Percentiles rank a stretch among this genome's conserved stretches.
Conservation (phyloP, 2,888 invertebrate genomes). For the Euspilapteryx auroguttella region DNA sequence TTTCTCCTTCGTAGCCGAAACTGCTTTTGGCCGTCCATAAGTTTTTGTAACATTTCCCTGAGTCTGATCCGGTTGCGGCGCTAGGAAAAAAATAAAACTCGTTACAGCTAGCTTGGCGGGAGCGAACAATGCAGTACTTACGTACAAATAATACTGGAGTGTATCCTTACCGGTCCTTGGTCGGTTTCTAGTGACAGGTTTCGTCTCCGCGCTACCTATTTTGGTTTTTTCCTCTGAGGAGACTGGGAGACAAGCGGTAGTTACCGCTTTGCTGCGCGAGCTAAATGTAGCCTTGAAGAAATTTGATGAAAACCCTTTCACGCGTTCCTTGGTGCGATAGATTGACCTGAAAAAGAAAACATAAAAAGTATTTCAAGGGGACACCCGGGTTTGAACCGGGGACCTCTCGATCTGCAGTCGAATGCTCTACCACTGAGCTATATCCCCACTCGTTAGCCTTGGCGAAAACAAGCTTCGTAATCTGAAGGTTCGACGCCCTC, state of each 20-base stretch:
- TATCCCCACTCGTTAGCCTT: slow-evolving; percentile 20
- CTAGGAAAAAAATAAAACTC: slow-evolving; percentile 14
- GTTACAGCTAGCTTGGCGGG: too few relatives aligned
- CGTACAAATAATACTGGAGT: too few relatives aligned
- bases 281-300: slow-evolving; percentile 52
- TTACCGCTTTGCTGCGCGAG: slow-evolving; percentile 46
- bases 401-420: slow-evolving; percentile 60
- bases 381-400: slow-evolving; percentile 61
- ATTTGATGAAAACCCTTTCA: slow-evolving; percentile 29
- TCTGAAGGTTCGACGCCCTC: slow-evolving; percentile 14
- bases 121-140: too few relatives aligned
- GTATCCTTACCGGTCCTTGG: slow-evolving; percentile 51
- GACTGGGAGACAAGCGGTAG: slow-evolving; percentile 19
- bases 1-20: too few relatives aligned
- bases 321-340: too few relatives aligned
- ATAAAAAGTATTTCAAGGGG: slow-evolving; percentile 20
- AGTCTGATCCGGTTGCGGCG: slow-evolving; percentile 15
- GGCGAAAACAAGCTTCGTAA: slow-evolving; percentile 16
- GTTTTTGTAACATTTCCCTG: slow-evolving; percentile 13
- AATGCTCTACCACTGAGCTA: slow-evolving; percentile 61
- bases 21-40: slow-evolving; percentile 20
- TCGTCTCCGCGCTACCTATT: slow-evolving; percentile 56
- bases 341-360: slow-evolving; percentile 6
- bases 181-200: slow-evolving; percentile 48
- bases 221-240: slow-evolving; percentile 35